These are phyloP conservation scores for Pteromalus puparum DNA, from an alignment of 1,140 invertebrate species.

Conservation along the genomic window DNA sequence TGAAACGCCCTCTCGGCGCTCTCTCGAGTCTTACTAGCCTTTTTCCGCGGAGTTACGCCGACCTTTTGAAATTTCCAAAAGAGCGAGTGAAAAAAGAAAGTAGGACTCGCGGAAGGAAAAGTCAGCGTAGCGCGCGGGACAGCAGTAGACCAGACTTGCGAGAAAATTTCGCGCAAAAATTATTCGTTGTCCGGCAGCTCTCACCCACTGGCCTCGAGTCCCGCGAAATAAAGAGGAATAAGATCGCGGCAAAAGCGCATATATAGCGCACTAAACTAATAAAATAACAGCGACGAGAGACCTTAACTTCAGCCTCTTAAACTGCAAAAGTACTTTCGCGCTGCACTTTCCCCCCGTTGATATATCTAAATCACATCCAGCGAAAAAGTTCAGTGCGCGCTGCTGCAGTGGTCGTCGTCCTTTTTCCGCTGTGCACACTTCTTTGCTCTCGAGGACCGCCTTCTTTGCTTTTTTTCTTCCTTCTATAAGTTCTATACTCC, in stretches of 20 bases:
- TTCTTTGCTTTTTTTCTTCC: not conserved
- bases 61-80: not conserved
- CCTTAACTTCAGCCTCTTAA: constrained; percentile 38
- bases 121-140: not conserved
- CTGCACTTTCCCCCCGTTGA: constrained; percentile 28
- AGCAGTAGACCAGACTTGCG: not conserved
- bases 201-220: not conserved
- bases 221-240: constrained; percentile 17
- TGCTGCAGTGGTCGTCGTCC: constrained; percentile 41
- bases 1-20: constrained; percentile 28
- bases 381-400: constrained; percentile 59
- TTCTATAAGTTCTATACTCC: not conserved
- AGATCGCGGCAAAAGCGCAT: not conserved
- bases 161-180: constrained; percentile 16
- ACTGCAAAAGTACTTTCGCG: constrained; percentile 25
- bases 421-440: constrained; percentile 53
- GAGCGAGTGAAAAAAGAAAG: not conserved
- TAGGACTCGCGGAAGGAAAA: not conserved
- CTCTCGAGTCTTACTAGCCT: not conserved
- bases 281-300: constrained; percentile 4
- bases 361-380: constrained; percentile 68
- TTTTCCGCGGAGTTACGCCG: constrained; percentile 12
- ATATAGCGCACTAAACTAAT: constrained; percentile 15
- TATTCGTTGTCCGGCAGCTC: constrained; percentile 4
- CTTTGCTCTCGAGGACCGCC: constrained; percentile 45